Percentiles rank a stretch among this genome's conserved stretches.
phyloP scores from a whole-genome alignment of 2,888 invertebrate genomes.

The Anoncus sp. region DNA sequence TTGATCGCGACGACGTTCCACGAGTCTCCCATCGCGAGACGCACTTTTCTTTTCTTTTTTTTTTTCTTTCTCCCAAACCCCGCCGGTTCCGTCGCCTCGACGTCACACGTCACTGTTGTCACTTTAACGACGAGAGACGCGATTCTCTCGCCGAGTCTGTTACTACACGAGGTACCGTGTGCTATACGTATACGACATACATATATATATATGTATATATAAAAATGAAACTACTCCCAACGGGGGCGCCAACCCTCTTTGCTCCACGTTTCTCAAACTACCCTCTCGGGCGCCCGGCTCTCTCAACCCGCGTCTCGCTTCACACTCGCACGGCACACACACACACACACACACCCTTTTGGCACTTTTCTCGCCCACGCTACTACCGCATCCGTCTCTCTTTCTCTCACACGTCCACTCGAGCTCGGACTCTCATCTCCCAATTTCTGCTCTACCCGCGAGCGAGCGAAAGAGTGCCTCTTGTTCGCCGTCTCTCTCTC shows the following conservation, averaged over 20 bases:
- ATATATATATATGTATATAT: too few species aligned
- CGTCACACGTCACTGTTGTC: constrained; percentile 67
- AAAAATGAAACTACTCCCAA: constrained; percentile 20
- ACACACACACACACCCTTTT: constrained; percentile 27
- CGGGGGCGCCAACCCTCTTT: constrained; percentile 43
- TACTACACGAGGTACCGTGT: not conserved
- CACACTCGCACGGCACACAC: constrained; percentile 39
- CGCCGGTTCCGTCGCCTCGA: constrained; percentile 17
- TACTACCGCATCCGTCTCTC: constrained; percentile 9
- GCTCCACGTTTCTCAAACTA: constrained; percentile 36
- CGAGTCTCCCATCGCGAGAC: constrained; percentile 67
- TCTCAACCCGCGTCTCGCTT: constrained; percentile 60
- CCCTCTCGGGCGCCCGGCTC: constrained; percentile 55
- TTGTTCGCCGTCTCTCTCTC: constrained; percentile 30
- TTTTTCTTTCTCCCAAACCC: not conserved
- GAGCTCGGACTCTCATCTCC: constrained; percentile 73
- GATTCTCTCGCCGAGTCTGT: constrained; percentile 46
- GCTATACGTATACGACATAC: not conserved
- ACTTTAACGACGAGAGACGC: constrained; percentile 65
- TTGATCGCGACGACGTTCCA: constrained; percentile 37
- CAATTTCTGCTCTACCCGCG: constrained; percentile 62
- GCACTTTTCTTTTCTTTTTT: not conserved
- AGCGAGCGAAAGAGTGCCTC: constrained; percentile 27
- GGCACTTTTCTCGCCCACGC: constrained; percentile 41
- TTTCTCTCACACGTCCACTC: constrained; percentile 61